Evolutionary conservation across 2,113 vertebrate species (phyloP).

Genomic region (Perca flavescens): DNA sequence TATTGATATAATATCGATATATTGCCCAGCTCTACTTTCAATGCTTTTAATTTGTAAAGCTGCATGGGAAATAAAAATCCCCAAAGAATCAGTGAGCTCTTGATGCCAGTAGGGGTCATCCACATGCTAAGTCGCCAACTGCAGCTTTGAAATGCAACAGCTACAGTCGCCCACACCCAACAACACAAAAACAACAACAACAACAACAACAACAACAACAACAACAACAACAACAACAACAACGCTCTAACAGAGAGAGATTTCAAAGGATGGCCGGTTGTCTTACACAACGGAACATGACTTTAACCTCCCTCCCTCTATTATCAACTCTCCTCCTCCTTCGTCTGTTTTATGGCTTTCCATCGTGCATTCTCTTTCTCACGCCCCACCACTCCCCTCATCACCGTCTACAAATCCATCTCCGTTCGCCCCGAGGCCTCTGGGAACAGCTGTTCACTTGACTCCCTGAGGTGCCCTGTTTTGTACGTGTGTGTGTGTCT

Average conservation of each 20-base stretch:
- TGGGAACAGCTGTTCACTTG: conserved; percentile 58
- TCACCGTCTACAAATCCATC: conserved; percentile 3
- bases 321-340: conserved; percentile 18
- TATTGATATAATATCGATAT: too few species aligned
- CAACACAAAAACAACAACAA: conserved; percentile 31
- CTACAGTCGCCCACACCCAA: background rate
- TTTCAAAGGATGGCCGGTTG: background rate
- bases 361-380: conserved; percentile 14
- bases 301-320: conserved; percentile 4
- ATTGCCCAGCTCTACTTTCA: too few species aligned
- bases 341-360: conserved; percentile 43
- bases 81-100: background rate
- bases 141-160: background rate
- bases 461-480: conserved; percentile 3
- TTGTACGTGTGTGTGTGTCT: background rate
- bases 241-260: background rate
- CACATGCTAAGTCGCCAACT: background rate
- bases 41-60: conserved; percentile 1
- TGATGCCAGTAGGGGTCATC: background rate
- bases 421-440: conserved; percentile 31
- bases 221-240: conserved; percentile 30
- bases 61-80: background rate
- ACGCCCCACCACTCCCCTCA: conserved; percentile 22
- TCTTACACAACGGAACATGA: conserved; percentile 21
- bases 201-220: conserved; percentile 24